These are phyloP conservation scores for Condylura cristata DNA, from an alignment of 2,113 vertebrate genomes.

Conservation along the genomic window DNA sequence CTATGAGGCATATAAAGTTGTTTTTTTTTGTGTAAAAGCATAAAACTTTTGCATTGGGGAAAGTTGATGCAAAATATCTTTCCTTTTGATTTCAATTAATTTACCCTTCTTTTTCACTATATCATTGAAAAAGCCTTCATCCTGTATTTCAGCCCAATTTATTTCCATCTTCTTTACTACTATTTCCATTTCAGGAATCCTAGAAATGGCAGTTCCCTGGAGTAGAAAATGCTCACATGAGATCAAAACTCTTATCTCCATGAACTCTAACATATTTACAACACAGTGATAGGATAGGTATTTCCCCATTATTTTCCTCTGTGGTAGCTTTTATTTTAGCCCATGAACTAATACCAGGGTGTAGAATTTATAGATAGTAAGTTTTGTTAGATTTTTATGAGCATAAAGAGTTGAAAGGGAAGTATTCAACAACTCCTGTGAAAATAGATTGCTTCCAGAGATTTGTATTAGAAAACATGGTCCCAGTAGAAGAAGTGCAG, in stretches of 20 bases:
- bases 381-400: conserved; percentile 42
- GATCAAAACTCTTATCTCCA: conserved; percentile 15
- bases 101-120: conserved; percentile 9
- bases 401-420: conserved; percentile 56
- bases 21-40: neutral
- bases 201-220: neutral
- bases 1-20: neutral
- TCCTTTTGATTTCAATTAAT: conserved; percentile 48
- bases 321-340: conserved; percentile 60
- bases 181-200: conserved; percentile 16
- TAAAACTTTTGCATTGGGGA: neutral
- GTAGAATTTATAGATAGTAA: conserved; percentile 18
- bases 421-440: conserved; percentile 42
- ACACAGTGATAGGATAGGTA: neutral
- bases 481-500: neutral
- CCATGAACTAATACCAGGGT: conserved; percentile 4
- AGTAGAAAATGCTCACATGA: neutral
- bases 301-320: conserved; percentile 40
- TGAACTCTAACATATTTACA: conserved; percentile 46
- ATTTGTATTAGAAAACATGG: neutral
- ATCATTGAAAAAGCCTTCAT: neutral
- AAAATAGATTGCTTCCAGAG: conserved; percentile 61
- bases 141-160: neutral
- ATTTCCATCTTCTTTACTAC: neutral
- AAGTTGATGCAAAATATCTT: neutral